Percentiles rank a stretch among this genome's conserved stretches.
Conservation (phyloP, 1,140 invertebrate genomes). For the Formica exsecta region DNA sequence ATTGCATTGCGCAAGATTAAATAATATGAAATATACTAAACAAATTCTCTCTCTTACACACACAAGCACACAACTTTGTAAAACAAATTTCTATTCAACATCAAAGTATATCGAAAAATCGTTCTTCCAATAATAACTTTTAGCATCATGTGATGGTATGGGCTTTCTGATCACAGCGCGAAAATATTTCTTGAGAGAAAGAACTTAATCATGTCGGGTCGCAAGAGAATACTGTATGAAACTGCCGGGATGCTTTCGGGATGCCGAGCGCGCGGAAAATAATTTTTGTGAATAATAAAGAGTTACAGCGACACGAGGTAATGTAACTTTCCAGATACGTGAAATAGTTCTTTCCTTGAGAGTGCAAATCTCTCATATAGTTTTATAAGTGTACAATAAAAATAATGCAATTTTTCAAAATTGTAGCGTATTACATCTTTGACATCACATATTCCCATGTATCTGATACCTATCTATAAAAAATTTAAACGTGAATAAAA, state of each 20-base stretch:
- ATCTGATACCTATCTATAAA: neutral
- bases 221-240: constrained; percentile 49
- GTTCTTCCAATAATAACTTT: constrained; percentile 46
- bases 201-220: constrained; percentile 51
- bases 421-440: neutral
- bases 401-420: constrained; percentile 9
- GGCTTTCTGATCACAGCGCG: constrained; percentile 55
- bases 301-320: constrained; percentile 57
- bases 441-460: neutral
- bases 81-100: constrained; percentile 43
- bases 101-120: constrained; percentile 19
- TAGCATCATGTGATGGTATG: constrained; percentile 28
- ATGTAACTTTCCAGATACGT: constrained; percentile 60
- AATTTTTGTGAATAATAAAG: constrained; percentile 63
- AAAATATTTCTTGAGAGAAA: constrained; percentile 56
- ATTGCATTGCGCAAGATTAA: neutral
- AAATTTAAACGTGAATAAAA: neutral
- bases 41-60: neutral
- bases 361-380: neutral
- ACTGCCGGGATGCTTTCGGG: constrained; percentile 47
- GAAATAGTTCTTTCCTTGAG: constrained; percentile 11
- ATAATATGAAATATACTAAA: neutral
- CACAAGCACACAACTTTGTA: constrained; percentile 2
- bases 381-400: neutral
- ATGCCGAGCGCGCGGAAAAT: constrained; percentile 49